Evolutionary conservation across 2,113 vertebrate genomes (phyloP), one percentile per base, ranked within the genome.

Genomic region (Pseudopodoces humilis): DNA sequence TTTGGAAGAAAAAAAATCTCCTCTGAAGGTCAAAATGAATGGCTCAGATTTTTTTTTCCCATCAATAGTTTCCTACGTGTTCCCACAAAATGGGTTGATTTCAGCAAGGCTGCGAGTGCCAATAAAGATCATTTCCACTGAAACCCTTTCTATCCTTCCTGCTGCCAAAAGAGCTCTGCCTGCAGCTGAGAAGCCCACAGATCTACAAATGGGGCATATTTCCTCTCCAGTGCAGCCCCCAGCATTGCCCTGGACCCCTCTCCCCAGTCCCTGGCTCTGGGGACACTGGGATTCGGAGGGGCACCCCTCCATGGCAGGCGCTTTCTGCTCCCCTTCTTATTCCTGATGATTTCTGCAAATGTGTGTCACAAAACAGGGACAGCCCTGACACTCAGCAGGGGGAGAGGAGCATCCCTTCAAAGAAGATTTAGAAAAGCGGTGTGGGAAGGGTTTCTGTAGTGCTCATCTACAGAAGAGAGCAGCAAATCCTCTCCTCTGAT

Each of bases 401-500:
- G 52, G 25, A 62, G 70, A 81, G 58, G 37, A 93, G 70, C 78
- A 69, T 70, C 59, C 47, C 75, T 72, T 76, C 60, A 87, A 88
- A 82, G 17, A 16, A 53, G 81, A 79, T 79, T 64, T 72, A 79
- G 81, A 58, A 76, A 83, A 86, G 71, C 5, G 0, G 33, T 24
- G 39, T 56, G 63, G 18, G 82, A 49, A 92, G 86, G 31, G 64
- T 64, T 94, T 81, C 83, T 5, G 2, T 62, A 27, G 49, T 22
- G 49, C 72, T 69, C 46, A 58, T 75, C 74, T 68, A 41, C 65
- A 49, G 65, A 69, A 58, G 41, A 60, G 58, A 95, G 90, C 70
- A 87, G 74, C 81, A 97, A 89, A 97, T 94, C 96, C 95, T 89
- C 67, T 64, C 20, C 10, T 56, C 60, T 76, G 89, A 95, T 22